These are phyloP conservation scores for Pangasius krempfi DNA, from an alignment of 2,797 vertebrate genomes.

Conservation along the genomic window DNA sequence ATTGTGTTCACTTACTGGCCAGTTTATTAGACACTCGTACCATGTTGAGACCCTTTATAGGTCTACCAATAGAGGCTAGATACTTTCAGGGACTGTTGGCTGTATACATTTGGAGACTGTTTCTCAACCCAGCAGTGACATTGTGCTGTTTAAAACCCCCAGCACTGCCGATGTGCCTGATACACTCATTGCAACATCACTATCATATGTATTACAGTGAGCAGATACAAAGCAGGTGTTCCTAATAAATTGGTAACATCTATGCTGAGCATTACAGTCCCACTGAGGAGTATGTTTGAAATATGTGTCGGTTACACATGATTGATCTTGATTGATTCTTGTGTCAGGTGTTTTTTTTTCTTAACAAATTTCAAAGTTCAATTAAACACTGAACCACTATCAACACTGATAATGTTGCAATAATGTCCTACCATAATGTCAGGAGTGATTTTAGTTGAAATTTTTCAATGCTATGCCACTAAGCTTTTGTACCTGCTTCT, in stretches of 20 bases:
- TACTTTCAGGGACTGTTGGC: not conserved
- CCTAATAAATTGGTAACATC: not conserved
- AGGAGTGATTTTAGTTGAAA: not conserved
- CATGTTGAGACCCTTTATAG: not conserved
- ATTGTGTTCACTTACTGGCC: not conserved
- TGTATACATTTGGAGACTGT: not conserved
- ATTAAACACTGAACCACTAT: not conserved
- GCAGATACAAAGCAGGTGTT: not conserved
- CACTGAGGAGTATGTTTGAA: not conserved
- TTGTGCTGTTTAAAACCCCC: not conserved
- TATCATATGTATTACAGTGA: not conserved
- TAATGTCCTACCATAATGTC: not conserved
- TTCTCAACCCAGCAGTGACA: not conserved
- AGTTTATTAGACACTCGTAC: not conserved
- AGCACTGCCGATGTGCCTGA: not conserved
- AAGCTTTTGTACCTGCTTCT: constrained; percentile 41
- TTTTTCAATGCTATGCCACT: not conserved
- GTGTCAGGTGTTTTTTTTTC: not conserved
- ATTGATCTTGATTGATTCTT: not conserved
- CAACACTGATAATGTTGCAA: not conserved
- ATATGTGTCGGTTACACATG: not conserved
- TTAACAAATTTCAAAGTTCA: not conserved
- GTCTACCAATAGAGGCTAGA: not conserved
- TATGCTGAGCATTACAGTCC: not conserved
- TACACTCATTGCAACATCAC: not conserved